Evolutionary conservation across 2,888 invertebrate genomes (phyloP).

Genomic region (Lydus trimaculatus): DNA sequence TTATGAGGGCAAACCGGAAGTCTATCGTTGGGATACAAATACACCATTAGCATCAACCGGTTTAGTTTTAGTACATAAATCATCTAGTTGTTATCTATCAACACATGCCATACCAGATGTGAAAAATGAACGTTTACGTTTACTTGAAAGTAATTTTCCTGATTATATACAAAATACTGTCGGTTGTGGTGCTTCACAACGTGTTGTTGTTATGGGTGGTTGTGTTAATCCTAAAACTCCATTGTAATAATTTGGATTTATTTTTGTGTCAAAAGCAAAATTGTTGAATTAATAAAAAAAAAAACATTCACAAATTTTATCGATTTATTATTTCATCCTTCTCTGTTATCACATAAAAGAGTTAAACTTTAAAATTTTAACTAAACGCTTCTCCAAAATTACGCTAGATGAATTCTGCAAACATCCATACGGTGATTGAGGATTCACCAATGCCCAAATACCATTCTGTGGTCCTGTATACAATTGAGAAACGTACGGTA

Average conservation of each 20-base stretch:
- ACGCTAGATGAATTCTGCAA: slow-evolving; percentile 18
- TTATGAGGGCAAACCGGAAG: slow-evolving; percentile 66
- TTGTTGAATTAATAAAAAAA: not conserved
- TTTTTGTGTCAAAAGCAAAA: not conserved
- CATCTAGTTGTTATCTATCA: slow-evolving; percentile 63
- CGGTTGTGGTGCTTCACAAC: slow-evolving; percentile 69
- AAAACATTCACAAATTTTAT: not conserved
- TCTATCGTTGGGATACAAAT: slow-evolving; percentile 68
- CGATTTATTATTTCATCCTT: not conserved
- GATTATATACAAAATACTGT: slow-evolving; percentile 69
- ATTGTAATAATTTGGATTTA: not conserved
- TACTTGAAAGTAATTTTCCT: slow-evolving; percentile 70
- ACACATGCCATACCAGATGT: slow-evolving; percentile 69
- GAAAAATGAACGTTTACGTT: slow-evolving; percentile 65
- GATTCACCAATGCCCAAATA: slow-evolving; percentile 54
- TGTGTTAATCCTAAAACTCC: slow-evolving; percentile 31
- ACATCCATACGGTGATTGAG: slow-evolving; percentile 41
- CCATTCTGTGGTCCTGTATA: slow-evolving; percentile 49
- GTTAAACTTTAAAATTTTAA: slow-evolving; percentile 45
- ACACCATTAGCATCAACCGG: slow-evolving; percentile 59
- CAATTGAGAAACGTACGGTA: slow-evolving; percentile 53
- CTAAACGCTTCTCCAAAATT: slow-evolving; percentile 26
- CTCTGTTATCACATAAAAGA: slow-evolving; percentile 22
- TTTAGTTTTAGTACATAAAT: slow-evolving; percentile 65
- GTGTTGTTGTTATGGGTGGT: slow-evolving; percentile 53